Evolutionary conservation across 2,113 vertebrate species (phyloP).

Genomic region (Varanus salvator): DNA sequence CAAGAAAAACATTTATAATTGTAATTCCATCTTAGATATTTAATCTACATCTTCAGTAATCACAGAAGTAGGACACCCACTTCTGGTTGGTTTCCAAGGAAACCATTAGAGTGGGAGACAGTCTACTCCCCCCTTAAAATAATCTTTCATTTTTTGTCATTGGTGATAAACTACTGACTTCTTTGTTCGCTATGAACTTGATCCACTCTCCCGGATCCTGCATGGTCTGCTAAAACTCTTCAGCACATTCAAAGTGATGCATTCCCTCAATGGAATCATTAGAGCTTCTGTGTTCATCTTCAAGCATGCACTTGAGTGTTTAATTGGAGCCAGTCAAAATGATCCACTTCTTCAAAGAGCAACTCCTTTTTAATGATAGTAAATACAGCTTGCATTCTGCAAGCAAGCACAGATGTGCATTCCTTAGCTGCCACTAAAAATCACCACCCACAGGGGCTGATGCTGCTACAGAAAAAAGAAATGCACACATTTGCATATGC

Average conservation of each 20-base stretch:
- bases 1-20: constrained; percentile 12
- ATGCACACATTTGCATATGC: no score
- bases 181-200: background rate
- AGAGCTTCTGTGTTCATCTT: background rate
- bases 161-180: background rate
- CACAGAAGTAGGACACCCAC: background rate
- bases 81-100: constrained; percentile 47
- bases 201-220: background rate
- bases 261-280: background rate
- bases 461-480: no score
- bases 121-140: background rate
- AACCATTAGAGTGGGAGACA: constrained; percentile 24
- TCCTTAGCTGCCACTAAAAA: background rate
- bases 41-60: constrained; percentile 43
- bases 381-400: background rate
- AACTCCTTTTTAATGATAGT: background rate
- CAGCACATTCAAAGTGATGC: background rate
- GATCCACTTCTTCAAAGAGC: background rate
- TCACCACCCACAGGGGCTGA: background rate
- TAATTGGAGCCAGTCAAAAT: background rate
- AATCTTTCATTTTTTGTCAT: background rate
- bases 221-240: background rate
- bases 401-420: background rate
- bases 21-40: constrained; percentile 11
- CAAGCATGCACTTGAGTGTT: background rate